Evolutionary conservation across 2,888 invertebrate genomes (phyloP), one percentile per base, ranked within the genome.

Genomic region (Mycalesis mineus): DNA sequence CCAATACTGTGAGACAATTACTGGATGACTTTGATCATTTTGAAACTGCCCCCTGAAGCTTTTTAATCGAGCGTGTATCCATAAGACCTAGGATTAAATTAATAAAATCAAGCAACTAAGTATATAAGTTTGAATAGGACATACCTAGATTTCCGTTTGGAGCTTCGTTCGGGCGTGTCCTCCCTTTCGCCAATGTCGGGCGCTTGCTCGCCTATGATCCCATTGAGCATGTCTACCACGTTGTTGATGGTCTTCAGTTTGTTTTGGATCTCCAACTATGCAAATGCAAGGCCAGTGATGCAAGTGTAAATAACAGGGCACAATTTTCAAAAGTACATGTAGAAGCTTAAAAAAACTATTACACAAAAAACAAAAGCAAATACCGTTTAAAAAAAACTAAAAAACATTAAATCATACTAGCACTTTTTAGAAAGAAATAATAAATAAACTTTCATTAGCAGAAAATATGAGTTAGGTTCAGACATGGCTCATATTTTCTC

Each of bases 161-260:
- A 66, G 39, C 54, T 61, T 6, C 78, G 77, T 0, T 84, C 84
- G 0, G 69, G 58, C 0, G 81, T 69, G 13, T 78, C 79, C 0
- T 82, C 84, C 0, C 72, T 68, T 1, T 78, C 78, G 1, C 37
- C 66, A 2, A 69, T 49, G 39, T 82, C 80, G 2, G 61, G 58
- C 1, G 80, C 85, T 66, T 93, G 94, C 69, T 95, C 95, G 0
- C 95, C 95, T 71, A 96, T 95, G 74, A 96, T 95, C 36, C 94
- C 94, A 60, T 94, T 94, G 70, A 97, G 90, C 95, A 96, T 96
- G 74, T 96, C 96, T 72, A 97, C 95, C 17, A 96, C 96, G 80
- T 95, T 95, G 82, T 94, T 93, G 77, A 96, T 95, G 0, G 96
- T 95, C 84, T 94, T 94, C 87, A 94, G 86, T 87, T 95, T 94